Evolutionary conservation across 2,888 invertebrate genomes (phyloP).

Genomic region (Drosophila robusta): DNA sequence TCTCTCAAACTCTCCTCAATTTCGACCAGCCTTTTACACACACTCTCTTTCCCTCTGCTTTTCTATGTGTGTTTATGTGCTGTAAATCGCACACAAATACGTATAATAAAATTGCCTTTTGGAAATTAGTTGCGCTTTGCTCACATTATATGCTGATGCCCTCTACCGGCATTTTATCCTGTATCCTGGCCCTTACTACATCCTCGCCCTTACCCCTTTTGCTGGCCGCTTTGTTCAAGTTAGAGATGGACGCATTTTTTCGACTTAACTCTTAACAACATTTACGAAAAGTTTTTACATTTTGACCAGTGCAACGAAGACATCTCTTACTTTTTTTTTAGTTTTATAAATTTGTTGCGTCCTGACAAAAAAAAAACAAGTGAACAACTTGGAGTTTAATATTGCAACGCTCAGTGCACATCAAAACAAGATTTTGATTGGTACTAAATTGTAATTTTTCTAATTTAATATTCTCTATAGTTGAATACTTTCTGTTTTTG

Average conservation of each 20-base stretch:
- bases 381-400: too few species aligned
- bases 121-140: constrained; percentile 74
- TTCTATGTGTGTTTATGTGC: constrained; percentile 29
- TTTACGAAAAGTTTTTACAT: background rate
- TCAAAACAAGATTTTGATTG: too few species aligned
- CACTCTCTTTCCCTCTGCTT: constrained; percentile 3
- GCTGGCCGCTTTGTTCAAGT: background rate
- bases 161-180: constrained; percentile 4
- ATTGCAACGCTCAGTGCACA: too few species aligned
- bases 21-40: background rate
- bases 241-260: constrained; percentile 6
- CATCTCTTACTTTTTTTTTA: background rate
- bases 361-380: too few species aligned
- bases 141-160: constrained; percentile 52
- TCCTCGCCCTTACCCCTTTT: background rate
- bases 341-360: too few species aligned
- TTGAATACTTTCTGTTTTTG: too few species aligned
- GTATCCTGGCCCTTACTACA: background rate
- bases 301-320: too few species aligned
- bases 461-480: too few species aligned
- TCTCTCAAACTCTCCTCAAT: background rate
- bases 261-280: background rate
- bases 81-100: constrained; percentile 42
- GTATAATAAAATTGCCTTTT: constrained; percentile 74
- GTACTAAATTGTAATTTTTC: too few species aligned